Percentiles rank a stretch among this genome's conserved stretches.
Evolutionary conservation across 2,888 invertebrate species (phyloP).

Genomic region (Trissolcus brochymenae): DNA sequence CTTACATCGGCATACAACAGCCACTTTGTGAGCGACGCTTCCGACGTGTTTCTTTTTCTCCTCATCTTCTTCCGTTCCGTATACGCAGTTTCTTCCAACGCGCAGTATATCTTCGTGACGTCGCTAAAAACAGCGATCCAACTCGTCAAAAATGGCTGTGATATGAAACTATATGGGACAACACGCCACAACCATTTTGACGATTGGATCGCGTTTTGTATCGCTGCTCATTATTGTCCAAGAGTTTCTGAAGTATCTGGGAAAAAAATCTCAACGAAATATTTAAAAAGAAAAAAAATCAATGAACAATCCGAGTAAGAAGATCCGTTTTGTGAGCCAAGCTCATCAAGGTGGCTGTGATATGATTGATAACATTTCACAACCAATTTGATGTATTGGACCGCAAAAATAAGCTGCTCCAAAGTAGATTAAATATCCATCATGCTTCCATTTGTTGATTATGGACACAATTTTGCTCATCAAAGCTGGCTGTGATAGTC

Average conservation of each 20-base stretch:
- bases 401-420: constrained; percentile 74
- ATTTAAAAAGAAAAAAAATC: neutral
- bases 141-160: constrained; percentile 98
- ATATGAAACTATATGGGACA: constrained; percentile 74
- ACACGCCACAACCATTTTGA: constrained; percentile 73
- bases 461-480: constrained; percentile 86
- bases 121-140: constrained; percentile 80
- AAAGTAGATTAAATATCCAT: neutral
- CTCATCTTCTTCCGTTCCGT: constrained; percentile 18
- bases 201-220: constrained; percentile 58
- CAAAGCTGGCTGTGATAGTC: constrained; percentile 97
- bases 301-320: constrained; percentile 47
- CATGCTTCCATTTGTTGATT: constrained; percentile 56
- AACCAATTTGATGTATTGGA: constrained; percentile 90
- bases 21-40: constrained; percentile 91
- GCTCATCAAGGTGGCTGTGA: constrained; percentile 99
- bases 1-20: constrained; percentile 85
- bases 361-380: constrained; percentile 89
- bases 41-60: constrained; percentile 58
- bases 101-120: constrained; percentile 59
- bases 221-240: constrained; percentile 1
- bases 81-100: constrained; percentile 26
- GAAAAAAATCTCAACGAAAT: neutral
- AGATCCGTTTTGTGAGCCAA: constrained; percentile 79
- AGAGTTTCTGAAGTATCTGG: constrained; percentile 1